Percentiles rank a stretch among this genome's conserved stretches.
These are phyloP conservation scores for Ginglymostoma cirratum DNA, from an alignment of 2,113 vertebrate species.

Conservation along the genomic window DNA sequence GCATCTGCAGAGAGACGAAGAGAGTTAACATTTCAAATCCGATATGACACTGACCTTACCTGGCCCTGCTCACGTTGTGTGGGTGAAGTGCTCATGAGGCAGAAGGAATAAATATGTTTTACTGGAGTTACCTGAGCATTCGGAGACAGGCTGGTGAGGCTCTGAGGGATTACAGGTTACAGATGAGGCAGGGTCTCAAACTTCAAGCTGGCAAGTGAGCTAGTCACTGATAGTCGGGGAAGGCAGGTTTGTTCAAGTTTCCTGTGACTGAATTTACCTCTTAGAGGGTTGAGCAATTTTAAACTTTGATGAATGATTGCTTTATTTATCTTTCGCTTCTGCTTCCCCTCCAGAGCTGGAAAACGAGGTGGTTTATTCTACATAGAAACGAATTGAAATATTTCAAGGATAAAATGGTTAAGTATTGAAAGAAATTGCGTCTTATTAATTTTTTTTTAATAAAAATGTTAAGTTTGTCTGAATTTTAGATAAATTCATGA, in stretches of 20 bases:
- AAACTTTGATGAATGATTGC: neutral
- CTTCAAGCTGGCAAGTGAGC: neutral
- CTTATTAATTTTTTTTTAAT: neutral
- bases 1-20: too few relatives aligned
- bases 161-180: neutral
- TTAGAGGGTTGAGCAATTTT: neutral
- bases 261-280: neutral
- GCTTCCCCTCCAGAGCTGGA: slow-evolving; percentile 73
- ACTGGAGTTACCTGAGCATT: neutral
- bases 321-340: neutral
- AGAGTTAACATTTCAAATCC: too few relatives aligned
- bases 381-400: slow-evolving; percentile 88
- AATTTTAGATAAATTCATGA: neutral
- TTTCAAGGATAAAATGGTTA: slow-evolving; percentile 88
- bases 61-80: too few relatives aligned
- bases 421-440: slow-evolving; percentile 46
- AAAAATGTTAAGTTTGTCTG: neutral
- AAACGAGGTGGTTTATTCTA: slow-evolving; percentile 92
- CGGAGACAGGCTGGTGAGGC: neutral
- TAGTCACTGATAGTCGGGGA: slow-evolving; percentile 1
- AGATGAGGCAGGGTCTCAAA: neutral
- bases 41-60: too few relatives aligned
- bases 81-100: neutral
- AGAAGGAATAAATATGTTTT: neutral
- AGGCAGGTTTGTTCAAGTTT: neutral